Conservation (phyloP, 2,113 vertebrate species). For the Engystomops pustulosus region DNA sequence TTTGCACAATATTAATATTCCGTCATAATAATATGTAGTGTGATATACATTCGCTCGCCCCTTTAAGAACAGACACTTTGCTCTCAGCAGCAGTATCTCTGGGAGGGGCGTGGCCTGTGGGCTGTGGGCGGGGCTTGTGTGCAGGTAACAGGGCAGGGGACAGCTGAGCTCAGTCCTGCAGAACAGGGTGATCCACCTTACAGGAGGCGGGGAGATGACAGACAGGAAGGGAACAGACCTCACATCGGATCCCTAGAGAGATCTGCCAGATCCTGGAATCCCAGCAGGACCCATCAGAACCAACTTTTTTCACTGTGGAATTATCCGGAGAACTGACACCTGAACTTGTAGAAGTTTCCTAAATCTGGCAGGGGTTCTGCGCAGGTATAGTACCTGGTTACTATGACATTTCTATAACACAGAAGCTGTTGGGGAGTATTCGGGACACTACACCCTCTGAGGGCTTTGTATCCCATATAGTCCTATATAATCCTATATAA, state of each 20-base stretch:
- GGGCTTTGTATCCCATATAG: no score
- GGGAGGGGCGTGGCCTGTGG: no score
- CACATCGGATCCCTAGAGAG: conserved; percentile 8
- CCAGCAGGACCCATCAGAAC: background rate
- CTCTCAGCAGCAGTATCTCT: background rate
- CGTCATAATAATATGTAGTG: no score
- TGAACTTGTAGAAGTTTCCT: background rate
- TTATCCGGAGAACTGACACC: background rate
- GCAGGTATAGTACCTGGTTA: conserved; percentile 8
- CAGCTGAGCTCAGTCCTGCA: conserved; percentile 20
- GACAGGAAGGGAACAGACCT: conserved; percentile 30
- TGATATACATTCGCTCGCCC: no score
- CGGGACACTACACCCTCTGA: no score
- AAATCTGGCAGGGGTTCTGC: background rate
- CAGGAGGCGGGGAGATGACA: conserved; percentile 30
- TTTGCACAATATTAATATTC: no score
- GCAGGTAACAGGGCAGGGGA: background rate
- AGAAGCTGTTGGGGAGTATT: no score
- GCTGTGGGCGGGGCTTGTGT: background rate
- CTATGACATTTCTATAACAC: no score
- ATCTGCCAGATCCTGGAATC: no score
- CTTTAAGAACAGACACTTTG: no score
- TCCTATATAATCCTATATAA: no score
- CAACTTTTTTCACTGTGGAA: background rate
- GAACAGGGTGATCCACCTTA: conserved; percentile 4